phyloP scores from a whole-genome alignment of 2,113 vertebrate genomes.

The Daboia siamensis region DNA sequence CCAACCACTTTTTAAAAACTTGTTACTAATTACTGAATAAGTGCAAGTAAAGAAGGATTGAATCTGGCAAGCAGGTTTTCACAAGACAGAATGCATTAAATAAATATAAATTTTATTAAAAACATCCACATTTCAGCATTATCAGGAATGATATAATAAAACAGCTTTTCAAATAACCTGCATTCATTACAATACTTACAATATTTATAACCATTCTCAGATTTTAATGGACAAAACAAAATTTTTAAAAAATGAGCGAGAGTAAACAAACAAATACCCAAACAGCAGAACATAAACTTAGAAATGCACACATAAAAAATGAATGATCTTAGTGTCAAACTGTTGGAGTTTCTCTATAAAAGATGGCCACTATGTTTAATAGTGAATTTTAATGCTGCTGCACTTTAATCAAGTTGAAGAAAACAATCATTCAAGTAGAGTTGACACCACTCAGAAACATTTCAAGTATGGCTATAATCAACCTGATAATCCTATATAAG shows the following conservation, averaged over 20 bases:
- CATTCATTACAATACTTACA: constrained; percentile 99
- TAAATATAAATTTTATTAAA: constrained; percentile 99
- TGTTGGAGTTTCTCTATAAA: constrained; percentile 78
- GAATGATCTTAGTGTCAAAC: constrained; percentile 93
- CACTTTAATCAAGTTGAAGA: constrained; percentile 80
- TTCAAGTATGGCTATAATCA: constrained; percentile 97
- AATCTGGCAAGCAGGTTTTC: constrained; percentile 50
- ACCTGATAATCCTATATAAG: constrained; percentile 82
- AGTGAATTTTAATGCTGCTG: constrained; percentile 78
- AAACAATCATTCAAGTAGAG: constrained; percentile 95
- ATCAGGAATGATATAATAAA: constrained; percentile 99
- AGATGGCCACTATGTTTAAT: constrained; percentile 85
- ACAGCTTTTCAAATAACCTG: constrained; percentile 99
- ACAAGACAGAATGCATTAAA: constrained; percentile 85
- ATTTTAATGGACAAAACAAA: constrained; percentile 85
- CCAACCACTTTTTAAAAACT: neutral
- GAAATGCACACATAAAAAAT: constrained; percentile 77
- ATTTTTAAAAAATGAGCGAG: constrained; percentile 81
- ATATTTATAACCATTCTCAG: constrained; percentile 90
- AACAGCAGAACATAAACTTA: constrained; percentile 75
- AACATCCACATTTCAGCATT: constrained; percentile 98
- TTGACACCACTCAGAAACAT: constrained; percentile 89
- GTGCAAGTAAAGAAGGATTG: neutral
- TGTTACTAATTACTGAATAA: neutral
- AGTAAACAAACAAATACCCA: constrained; percentile 57